Percentiles rank a stretch among this genome's conserved stretches.
These are phyloP conservation scores for Aegypius monachus DNA, from an alignment of 2,113 vertebrate species.

Conservation along the genomic window DNA sequence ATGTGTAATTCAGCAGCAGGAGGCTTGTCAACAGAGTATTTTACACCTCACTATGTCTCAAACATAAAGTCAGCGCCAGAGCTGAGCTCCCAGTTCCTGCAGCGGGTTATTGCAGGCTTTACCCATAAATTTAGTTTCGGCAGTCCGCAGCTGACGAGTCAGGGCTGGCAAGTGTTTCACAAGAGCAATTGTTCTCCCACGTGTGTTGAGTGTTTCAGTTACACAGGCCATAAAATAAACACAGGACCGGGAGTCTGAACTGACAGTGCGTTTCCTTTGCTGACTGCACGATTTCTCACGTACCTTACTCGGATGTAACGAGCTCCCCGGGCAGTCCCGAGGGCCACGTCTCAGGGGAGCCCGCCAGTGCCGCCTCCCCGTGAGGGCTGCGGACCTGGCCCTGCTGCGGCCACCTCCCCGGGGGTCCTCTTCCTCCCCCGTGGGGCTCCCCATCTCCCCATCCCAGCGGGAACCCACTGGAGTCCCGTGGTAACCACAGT, in stretches of 20 bases:
- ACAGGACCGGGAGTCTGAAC: no score
- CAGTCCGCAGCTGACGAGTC: no score
- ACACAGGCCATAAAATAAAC: no score
- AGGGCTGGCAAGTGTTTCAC: background rate
- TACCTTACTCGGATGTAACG: fast-evolving
- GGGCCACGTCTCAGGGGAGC: background rate
- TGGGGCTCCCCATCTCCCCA: background rate
- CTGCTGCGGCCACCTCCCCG: fast-evolving
- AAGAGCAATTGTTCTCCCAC: background rate
- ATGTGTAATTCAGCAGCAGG: background rate
- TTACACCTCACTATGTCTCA: fast-evolving
- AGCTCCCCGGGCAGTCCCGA: no score
- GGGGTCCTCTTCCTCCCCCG: no score
- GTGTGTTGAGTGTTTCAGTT: no score
- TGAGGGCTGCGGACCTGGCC: background rate
- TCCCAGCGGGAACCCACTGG: background rate
- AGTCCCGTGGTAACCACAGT: background rate
- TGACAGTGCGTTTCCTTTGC: fast-evolving
- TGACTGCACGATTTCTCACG: fast-evolving
- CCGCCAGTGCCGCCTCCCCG: background rate
- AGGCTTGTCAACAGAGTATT: background rate
- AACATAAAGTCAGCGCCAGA: fast-evolving
- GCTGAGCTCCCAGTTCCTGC: background rate
- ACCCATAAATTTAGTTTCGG: background rate
- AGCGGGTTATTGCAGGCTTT: background rate